Evolutionary conservation across 2,888 invertebrate species (phyloP), one percentile per base, ranked within the genome.

Genomic region (Ophonus ardosiacus): DNA sequence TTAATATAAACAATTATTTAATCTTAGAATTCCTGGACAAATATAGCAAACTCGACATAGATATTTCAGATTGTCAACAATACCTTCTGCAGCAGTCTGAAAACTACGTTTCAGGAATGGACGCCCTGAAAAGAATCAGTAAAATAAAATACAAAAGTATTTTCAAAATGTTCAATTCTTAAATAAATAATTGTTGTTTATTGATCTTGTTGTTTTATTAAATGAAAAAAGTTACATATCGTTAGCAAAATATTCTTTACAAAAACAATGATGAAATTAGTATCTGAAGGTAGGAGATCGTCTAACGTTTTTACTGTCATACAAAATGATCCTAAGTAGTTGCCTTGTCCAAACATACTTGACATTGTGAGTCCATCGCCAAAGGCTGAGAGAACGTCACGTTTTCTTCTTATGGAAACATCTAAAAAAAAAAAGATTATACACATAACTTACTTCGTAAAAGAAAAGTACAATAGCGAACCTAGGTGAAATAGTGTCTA

Each of bases 1-100:
- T 91, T 31, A 88, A 89, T 85, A 90, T 93, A 57, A 93, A 92
- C 86, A 92, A 92, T 86, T 88, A 89, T 43, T 86, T 93, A 43
- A 90, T 92, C 79, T 86, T 92, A 21, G 88, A 88, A 85, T 92
- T 92, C 87, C 87, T 92, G 24, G 88, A 90, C 71, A 87, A 90
- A 24, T 87, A 89, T n/a, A 88, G 90, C 18, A 88, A 87, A 10
- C 86, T 87, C 86, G 88, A 88, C 7, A 86, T 80, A 65, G 87
- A 89, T 74, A 86, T 89, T 2, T 87, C 88, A 40, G 88, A 89
- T 38, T 88, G 88, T 85, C 86, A 88, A 59, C 85, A 87, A 15
- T 87, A 88, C 85, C 43, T 51, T 0, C 43, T 51, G 0, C 86
- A 88, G 65, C 89, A 91, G 85, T 86, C 85, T 18, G 59, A 82